A percentile compares a stretch with the other conserved stretches of the same genome.
Evolutionary conservation across 2,888 invertebrate species (phyloP).

Genomic region (Drosophila engyochracea): DNA sequence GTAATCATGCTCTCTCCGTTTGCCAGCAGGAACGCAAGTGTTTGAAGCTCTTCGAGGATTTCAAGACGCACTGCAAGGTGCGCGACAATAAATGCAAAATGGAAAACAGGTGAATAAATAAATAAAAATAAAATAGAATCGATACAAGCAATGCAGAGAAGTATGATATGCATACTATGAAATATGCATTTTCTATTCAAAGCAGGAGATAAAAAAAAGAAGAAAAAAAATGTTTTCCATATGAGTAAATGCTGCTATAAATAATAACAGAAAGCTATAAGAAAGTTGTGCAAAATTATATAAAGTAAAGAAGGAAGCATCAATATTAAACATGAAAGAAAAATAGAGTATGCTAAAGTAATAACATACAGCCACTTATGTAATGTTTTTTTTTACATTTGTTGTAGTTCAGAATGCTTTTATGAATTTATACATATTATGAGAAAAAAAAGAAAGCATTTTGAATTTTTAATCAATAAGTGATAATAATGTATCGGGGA

Average conservation of each 20-base stretch:
- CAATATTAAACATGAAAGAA: not conserved
- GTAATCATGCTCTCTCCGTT: constrained; percentile 94
- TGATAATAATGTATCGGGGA: constrained; percentile 54
- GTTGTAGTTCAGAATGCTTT: not conserved
- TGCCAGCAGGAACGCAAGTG: constrained; percentile 94
- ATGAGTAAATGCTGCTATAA: not conserved
- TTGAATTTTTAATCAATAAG: not conserved
- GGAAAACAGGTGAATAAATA: constrained; percentile 91
- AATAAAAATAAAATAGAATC: not conserved
- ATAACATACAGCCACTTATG: not conserved
- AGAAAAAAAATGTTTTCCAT: not conserved
- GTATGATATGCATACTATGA: not conserved
- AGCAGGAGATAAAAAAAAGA: not conserved
- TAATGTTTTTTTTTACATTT: not conserved
- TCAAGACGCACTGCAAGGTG: constrained; percentile 94
- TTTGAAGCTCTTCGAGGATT: constrained; percentile 93
- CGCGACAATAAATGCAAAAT: constrained; percentile 94
- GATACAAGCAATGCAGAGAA: not conserved
- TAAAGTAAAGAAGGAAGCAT: not conserved
- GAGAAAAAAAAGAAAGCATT: not conserved
- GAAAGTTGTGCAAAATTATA: not conserved
- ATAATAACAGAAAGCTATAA: not conserved
- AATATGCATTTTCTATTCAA: not conserved
- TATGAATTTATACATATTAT: not conserved
- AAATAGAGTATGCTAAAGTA: not conserved